Conservation (phyloP, 2,797 vertebrate species). For the Ptychobarbus kaznakovi region DNA sequence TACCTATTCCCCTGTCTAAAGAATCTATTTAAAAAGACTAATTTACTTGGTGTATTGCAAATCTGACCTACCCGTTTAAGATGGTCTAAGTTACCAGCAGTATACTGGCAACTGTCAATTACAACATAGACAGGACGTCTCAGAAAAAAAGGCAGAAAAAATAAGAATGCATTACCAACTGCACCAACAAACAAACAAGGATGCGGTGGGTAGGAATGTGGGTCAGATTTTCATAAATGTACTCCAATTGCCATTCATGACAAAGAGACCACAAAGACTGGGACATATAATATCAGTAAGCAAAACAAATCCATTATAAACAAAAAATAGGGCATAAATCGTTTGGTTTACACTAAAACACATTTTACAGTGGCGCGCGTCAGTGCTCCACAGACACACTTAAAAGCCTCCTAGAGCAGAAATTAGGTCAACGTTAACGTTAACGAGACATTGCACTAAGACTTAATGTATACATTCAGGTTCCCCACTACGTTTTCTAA, state of each 20-base stretch:
- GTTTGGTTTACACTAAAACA: neutral
- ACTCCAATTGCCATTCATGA: neutral
- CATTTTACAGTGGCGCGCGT: neutral
- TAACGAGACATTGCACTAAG: neutral
- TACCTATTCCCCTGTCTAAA: neutral
- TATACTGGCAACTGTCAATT: neutral
- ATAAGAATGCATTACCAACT: neutral
- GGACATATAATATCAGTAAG: neutral
- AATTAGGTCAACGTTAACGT: slow-evolving; percentile 57
- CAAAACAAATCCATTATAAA: neutral
- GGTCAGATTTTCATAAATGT: neutral
- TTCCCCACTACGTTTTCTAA: neutral
- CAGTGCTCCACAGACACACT: neutral
- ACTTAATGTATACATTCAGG: neutral
- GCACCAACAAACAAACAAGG: neutral
- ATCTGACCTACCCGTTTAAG: neutral
- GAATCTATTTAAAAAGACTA: neutral
- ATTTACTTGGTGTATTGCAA: neutral
- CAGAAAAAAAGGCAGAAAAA: neutral
- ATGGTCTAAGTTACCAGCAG: neutral
- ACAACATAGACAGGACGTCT: neutral
- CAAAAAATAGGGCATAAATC: neutral
- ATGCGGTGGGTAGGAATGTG: neutral
- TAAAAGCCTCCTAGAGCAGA: slow-evolving; percentile 13
- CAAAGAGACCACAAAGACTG: neutral